Conservation (phyloP, 2,797 vertebrate species). For the Synaphobranchus kaupii region DNA sequence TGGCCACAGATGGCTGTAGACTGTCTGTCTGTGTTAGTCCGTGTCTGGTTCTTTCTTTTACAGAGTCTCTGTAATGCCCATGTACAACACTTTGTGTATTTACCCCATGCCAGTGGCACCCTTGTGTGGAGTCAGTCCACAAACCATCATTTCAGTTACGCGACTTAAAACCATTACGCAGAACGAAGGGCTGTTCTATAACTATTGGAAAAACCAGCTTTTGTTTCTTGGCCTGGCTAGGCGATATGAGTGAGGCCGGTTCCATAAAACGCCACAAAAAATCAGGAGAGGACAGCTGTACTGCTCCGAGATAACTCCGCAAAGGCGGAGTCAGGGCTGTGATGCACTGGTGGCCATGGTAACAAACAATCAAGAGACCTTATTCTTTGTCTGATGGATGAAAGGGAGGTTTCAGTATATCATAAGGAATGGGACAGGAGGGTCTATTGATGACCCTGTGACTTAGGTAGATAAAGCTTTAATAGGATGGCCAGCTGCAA, state of each 20-base stretch:
- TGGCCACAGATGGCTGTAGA: neutral
- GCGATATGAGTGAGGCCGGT: neutral
- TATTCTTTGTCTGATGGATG: constrained; percentile 45
- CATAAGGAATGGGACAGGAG: constrained; percentile 30
- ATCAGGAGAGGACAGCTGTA: constrained; percentile 22
- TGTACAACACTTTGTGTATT: neutral
- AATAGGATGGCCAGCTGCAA: constrained; percentile 40
- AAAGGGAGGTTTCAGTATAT: constrained; percentile 52
- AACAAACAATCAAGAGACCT: constrained; percentile 36
- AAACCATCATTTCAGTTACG: neutral
- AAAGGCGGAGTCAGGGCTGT: constrained; percentile 24
- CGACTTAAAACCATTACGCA: neutral
- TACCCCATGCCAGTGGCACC: neutral
- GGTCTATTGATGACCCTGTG: constrained; percentile 12
- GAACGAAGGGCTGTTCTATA: neutral
- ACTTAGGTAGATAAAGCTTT: constrained; percentile 30
- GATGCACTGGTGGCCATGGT: constrained; percentile 1
- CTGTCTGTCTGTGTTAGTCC: neutral
- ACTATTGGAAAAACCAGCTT: neutral
- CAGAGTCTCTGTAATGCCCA: neutral
- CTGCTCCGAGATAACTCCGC: constrained; percentile 39
- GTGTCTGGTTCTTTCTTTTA: neutral
- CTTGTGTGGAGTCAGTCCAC: neutral
- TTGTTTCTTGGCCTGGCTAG: neutral
- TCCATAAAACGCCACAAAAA: neutral